Conservation (phyloP, 2,888 invertebrate genomes). For the Trachelus troglodyta region DNA sequence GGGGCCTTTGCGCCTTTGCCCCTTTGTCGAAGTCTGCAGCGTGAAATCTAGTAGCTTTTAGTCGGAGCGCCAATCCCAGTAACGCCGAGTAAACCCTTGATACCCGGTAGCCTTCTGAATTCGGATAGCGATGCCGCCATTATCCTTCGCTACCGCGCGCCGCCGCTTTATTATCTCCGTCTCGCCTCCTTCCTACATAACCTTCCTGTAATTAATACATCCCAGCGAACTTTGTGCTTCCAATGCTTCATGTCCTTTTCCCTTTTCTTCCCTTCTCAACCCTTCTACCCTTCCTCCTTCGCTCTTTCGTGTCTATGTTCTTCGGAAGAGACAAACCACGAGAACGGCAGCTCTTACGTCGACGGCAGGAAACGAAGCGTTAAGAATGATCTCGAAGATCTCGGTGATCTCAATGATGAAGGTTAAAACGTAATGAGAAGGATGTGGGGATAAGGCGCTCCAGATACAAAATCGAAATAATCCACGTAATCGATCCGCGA, state of each 20-base stretch:
- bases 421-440: too few relatives aligned
- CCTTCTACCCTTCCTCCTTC: conserved; percentile 5
- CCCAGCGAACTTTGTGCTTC: neutral
- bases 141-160: conserved; percentile 26
- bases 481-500: conserved; percentile 36
- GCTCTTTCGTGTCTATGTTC: neutral
- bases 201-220: neutral
- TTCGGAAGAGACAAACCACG: neutral
- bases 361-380: neutral
- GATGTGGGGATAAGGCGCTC: neutral
- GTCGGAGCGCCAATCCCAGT: conserved; percentile 13
- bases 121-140: conserved; percentile 23
- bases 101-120: too few relatives aligned
- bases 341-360: neutral
- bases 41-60: conserved; percentile 33
- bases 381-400: too few relatives aligned
- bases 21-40: conserved; percentile 29
- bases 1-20: conserved; percentile 20
- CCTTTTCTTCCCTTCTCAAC: neutral
- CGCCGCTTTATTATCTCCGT: conserved; percentile 28
- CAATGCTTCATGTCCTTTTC: neutral
- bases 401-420: neutral
- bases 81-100: too few relatives aligned
- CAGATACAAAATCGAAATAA: conserved; percentile 26
- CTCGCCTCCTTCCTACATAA: neutral